These are phyloP conservation scores for Brachyistius frenatus DNA, from an alignment of 2,113 vertebrate species.

Conservation along the genomic window DNA sequence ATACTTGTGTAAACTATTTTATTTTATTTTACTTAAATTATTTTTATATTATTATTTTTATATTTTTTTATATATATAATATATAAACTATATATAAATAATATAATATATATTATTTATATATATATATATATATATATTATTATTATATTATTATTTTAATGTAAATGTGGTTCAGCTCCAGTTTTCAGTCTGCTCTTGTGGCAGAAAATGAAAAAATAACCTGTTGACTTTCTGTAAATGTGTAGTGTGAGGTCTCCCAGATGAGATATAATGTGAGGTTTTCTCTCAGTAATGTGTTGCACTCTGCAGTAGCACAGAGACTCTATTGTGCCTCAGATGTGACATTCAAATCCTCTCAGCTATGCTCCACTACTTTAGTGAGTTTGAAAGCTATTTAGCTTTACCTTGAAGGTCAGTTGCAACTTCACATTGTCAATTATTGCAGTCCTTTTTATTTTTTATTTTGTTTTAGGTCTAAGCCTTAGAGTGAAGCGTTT, in stretches of 20 bases:
- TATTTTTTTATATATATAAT: no score
- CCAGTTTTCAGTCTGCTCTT: conserved; percentile 8
- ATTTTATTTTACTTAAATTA: neutral
- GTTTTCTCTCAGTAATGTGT: conserved; percentile 24
- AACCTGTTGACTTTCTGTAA: neutral
- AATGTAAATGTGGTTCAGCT: neutral
- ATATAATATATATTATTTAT: no score
- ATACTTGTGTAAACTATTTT: neutral
- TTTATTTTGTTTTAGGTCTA: neutral
- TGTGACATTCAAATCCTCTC: conserved; percentile 45
- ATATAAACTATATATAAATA: no score
- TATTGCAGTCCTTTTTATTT: neutral
- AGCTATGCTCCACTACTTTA: conserved; percentile 15
- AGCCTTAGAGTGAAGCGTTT: neutral
- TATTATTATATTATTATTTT: neutral
- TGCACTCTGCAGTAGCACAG: conserved; percentile 12
- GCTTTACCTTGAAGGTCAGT: conserved; percentile 11
- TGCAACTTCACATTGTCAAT: neutral
- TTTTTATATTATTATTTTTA: no score
- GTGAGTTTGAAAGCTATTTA: conserved; percentile 36
- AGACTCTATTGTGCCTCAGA: conserved; percentile 27
- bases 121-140: no score
- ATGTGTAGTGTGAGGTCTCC: neutral
- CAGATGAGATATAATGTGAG: neutral
- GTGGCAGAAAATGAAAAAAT: neutral